Percentiles rank a stretch among this genome's conserved stretches.
Conservation (phyloP, 2,113 vertebrate genomes). For the Myrmecobius fasciatus region DNA sequence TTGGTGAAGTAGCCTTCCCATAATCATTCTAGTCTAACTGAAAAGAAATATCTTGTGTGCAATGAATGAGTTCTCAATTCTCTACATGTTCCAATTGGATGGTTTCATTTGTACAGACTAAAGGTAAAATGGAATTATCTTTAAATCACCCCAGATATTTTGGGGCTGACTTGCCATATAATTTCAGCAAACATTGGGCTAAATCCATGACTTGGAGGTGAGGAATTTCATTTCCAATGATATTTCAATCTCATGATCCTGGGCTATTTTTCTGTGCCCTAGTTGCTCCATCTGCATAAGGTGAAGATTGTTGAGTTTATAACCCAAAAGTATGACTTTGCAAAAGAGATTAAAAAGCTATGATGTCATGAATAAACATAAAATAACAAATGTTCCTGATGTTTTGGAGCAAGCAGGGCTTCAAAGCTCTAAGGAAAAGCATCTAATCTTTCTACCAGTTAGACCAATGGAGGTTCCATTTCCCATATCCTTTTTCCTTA, state of each 20-base stretch:
- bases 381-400: neutral
- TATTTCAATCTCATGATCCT: conserved; percentile 49
- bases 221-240: conserved; percentile 54
- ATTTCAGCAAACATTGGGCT: conserved; percentile 61
- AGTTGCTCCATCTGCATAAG: conserved; percentile 53
- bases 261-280: conserved; percentile 53
- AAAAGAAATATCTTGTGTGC: neutral
- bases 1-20: conserved; percentile 42
- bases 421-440: neutral
- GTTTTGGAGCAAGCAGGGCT: neutral
- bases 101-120: conserved; percentile 19
- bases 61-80: neutral
- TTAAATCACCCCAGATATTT: conserved; percentile 50
- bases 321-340: conserved; percentile 6
- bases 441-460: neutral
- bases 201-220: conserved; percentile 49
- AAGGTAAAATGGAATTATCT: conserved; percentile 41
- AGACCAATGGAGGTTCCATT: neutral
- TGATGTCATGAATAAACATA: conserved; percentile 18
- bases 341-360: conserved; percentile 33
- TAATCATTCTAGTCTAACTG: conserved; percentile 35
- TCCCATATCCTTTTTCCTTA: conserved; percentile 28
- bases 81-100: neutral
- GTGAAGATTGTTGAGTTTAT: conserved; percentile 34
- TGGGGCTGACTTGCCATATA: conserved; percentile 50